Percentiles rank a stretch among this genome's conserved stretches.
phyloP scores from a whole-genome alignment of 37 sponge, comb jelly and placozoan genomes.

The Oopsacas minuta region DNA sequence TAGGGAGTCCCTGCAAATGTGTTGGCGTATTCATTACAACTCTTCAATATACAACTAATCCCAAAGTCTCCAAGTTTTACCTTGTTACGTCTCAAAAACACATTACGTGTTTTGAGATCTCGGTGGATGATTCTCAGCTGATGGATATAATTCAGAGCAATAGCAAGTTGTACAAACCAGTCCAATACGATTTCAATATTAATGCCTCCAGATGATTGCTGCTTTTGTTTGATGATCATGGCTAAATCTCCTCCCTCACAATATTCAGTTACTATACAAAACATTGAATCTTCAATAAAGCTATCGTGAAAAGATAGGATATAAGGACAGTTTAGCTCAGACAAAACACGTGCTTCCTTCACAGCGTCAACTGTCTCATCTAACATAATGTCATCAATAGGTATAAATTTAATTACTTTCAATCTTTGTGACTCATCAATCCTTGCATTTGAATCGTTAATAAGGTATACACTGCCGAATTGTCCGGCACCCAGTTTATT shows the following conservation, averaged over 20 bases:
- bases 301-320: constrained; percentile 91
- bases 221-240: constrained; percentile 49
- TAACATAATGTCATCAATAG: not conserved
- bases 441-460: not conserved
- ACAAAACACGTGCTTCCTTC: constrained; percentile 2
- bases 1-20: constrained; percentile 97
- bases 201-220: constrained; percentile 31
- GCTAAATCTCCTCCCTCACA: constrained; percentile 98
- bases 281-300: constrained; percentile 71
- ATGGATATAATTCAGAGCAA: constrained; percentile 87
- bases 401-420: constrained; percentile 3
- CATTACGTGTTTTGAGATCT: constrained; percentile 89
- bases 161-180: constrained; percentile 91
- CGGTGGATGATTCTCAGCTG: constrained; percentile 75
- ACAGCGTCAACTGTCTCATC: not conserved
- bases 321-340: constrained; percentile 78
- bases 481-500: not conserved
- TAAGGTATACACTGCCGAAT: not conserved
- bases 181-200: constrained; percentile 63
- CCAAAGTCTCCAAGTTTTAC: constrained; percentile 98
- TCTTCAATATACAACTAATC: constrained; percentile 77
- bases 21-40: constrained; percentile 79
- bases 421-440: not conserved
- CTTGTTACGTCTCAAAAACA: constrained; percentile 70
- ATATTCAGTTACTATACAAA: constrained; percentile 92